Base-by-base conservation (phyloP, 2,888 invertebrate genomes). In the Tillus elongatus region DNA sequence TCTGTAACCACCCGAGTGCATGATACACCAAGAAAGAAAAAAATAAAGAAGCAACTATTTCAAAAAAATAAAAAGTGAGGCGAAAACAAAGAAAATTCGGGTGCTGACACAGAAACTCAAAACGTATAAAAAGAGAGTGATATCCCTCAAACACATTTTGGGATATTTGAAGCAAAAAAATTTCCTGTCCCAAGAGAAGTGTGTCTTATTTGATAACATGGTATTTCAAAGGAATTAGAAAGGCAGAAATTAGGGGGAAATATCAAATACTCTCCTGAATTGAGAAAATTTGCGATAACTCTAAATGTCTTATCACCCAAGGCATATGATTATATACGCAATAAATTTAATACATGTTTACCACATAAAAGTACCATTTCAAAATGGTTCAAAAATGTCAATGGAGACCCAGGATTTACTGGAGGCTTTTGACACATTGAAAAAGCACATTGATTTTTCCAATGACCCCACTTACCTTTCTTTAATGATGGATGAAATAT, bases 401-500 rank as follows among this genome's bases (percentile, higher is more conserved):
- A 51, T 37, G 44, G 39, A 8, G 30, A 34, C 6, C 50, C 50
- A 24, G 51, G 46, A n/a, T 50, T 49, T 33, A 43, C 48, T 9
- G 30, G 44, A 51, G 30, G 35, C 48, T 29, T 41, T 51, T n/a
- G 24, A 38, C n/a, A 43, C 49, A 26, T 33, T 52, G 13, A 43
- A 45, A 39, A n/a, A 24, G 15, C 41, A 39, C 35, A 30, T 13
- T 13, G 15, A 24, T 2, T 6, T 24, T 6, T 11, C 30, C n/a
- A 26, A 15, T 9, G 15, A 39, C 29, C 6, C 19, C 29, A 28
- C 40, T 19, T n/a, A 46, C 4, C 47, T 47, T 37, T 43, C 41
- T 36, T 35, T 58, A 29, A 39, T 57, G 1, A 42, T 57, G 13
- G 54, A 55, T 42, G 53, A 57, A 43, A 57, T 57, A 49, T 35